phyloP scores from a whole-genome alignment of 2,113 vertebrate genomes.

The Ailurus styani region DNA sequence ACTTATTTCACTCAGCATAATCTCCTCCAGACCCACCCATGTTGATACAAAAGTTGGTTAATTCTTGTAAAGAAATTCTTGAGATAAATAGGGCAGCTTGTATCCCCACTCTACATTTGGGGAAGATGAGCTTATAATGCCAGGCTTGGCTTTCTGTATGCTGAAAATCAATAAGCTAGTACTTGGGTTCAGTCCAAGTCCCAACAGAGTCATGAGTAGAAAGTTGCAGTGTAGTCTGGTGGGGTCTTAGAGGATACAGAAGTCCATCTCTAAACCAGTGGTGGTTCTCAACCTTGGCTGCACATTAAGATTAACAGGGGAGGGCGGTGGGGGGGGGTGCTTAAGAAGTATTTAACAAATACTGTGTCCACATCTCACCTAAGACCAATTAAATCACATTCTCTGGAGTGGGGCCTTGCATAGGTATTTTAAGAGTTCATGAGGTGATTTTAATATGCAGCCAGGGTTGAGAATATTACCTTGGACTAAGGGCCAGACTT shows the following conservation, averaged over 20 bases:
- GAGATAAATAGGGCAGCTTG: background rate
- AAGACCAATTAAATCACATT: constrained; percentile 8
- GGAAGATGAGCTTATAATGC: background rate
- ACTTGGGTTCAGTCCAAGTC: background rate
- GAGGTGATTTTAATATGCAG: background rate
- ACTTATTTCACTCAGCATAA: no score
- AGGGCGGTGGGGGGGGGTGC: background rate
- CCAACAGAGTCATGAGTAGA: background rate
- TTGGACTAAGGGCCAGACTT: background rate
- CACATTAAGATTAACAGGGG: background rate
- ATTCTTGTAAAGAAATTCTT: background rate
- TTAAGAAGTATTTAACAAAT: background rate
- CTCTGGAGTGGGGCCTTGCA: background rate
- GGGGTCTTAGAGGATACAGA: background rate
- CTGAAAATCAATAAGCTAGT: background rate
- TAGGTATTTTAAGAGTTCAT: background rate
- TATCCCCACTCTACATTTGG: background rate
- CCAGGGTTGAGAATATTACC: background rate
- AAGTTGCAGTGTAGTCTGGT: constrained; percentile 1
- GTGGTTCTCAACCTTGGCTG: background rate
- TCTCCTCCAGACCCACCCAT: no score
- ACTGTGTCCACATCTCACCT: background rate
- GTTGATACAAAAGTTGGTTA: no score
- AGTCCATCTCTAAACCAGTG: background rate
- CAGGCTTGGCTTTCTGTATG: background rate